Evolutionary conservation across 2,888 invertebrate species (phyloP).

Genomic region (Tachina fera): DNA sequence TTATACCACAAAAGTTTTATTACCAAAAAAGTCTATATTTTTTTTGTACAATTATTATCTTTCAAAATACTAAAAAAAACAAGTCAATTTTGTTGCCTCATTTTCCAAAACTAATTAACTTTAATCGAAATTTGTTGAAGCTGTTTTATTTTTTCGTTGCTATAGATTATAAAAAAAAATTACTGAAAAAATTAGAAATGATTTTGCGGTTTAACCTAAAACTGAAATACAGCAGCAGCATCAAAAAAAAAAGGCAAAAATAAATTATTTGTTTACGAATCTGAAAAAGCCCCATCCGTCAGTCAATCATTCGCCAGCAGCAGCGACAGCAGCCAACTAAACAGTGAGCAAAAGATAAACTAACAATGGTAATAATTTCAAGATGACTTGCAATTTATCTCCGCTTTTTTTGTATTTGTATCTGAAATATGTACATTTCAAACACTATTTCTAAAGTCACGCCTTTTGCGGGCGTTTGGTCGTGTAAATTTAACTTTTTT

Average conservation of each 20-base stretch:
- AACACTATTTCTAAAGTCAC: constrained; percentile 61
- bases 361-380: constrained; percentile 53
- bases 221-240: constrained; percentile 18
- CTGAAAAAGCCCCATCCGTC: not conserved
- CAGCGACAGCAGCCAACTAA: not conserved
- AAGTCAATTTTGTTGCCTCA: constrained; percentile 23
- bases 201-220: constrained; percentile 69
- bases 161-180: constrained; percentile 29
- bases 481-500: constrained; percentile 41
- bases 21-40: not conserved
- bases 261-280: constrained; percentile 59
- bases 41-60: not conserved
- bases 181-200: constrained; percentile 58
- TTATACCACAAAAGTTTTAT: constrained; percentile 1
- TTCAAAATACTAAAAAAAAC: constrained; percentile 9
- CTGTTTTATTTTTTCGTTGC: not conserved
- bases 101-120: constrained; percentile 69
- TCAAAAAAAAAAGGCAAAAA: not conserved
- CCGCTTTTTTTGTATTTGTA: not conserved
- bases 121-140: constrained; percentile 65
- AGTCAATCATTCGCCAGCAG: not conserved
- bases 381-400: constrained; percentile 66
- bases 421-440: constrained; percentile 35
- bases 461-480: constrained; percentile 65
- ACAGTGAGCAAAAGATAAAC: constrained; percentile 32